A percentile compares a stretch with the other conserved stretches of the same genome.
Conservation (phyloP, 1,140 invertebrate species). For the Calycopis cecrops region DNA sequence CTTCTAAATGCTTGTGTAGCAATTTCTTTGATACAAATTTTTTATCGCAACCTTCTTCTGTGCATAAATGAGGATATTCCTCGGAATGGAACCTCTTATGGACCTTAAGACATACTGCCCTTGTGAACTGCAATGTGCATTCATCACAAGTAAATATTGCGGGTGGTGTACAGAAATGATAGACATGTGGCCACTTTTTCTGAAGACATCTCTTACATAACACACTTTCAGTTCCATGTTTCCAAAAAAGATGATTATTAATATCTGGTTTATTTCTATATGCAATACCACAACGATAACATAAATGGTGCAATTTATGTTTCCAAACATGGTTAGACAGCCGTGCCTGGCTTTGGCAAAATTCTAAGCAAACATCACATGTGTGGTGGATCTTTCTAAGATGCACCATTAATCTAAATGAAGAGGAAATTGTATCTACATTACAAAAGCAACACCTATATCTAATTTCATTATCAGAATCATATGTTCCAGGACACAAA, state of each 20-base stretch:
- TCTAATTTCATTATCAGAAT: slow-evolving; percentile 78
- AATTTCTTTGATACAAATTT: slow-evolving; percentile 89
- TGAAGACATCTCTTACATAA: slow-evolving; percentile 89
- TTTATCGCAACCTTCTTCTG: slow-evolving; percentile 80
- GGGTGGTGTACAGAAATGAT: slow-evolving; percentile 91
- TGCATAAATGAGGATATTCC: slow-evolving; percentile 83
- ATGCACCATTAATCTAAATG: slow-evolving; percentile 91
- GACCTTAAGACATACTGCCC: slow-evolving; percentile 86
- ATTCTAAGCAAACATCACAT: slow-evolving; percentile 90
- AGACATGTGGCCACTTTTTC: slow-evolving; percentile 93
- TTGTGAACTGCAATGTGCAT: slow-evolving; percentile 83
- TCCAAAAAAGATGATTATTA: slow-evolving; percentile 92
- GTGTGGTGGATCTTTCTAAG: slow-evolving; percentile 86
- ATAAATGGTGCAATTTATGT: slow-evolving; percentile 89
- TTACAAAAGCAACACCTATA: slow-evolving; percentile 85
- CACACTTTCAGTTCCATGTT: slow-evolving; percentile 91
- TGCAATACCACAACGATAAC: slow-evolving; percentile 89
- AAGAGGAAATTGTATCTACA: slow-evolving; percentile 83
- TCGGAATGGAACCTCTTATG: slow-evolving; percentile 86
- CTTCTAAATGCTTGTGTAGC: slow-evolving; percentile 80
- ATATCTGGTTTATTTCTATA: slow-evolving; percentile 91
- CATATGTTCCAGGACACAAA: slow-evolving; percentile 86
- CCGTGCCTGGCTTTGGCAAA: slow-evolving; percentile 84
- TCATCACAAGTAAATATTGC: slow-evolving; percentile 86
- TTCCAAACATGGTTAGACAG: slow-evolving; percentile 92